phyloP scores from a whole-genome alignment of 2,113 vertebrate species.

The Muscicapa adusta region DNA sequence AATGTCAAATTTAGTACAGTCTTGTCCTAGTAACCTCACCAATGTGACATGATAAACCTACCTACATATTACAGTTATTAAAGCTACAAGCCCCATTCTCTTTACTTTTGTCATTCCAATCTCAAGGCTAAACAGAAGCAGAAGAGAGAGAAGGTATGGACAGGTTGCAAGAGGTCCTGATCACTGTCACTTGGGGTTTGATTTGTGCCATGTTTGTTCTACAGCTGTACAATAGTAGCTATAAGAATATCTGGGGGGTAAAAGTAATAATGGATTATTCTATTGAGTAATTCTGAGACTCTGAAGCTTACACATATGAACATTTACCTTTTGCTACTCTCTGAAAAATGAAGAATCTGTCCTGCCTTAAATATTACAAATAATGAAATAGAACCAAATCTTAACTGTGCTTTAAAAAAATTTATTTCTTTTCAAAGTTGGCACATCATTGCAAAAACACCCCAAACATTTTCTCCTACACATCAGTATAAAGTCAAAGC shows the following conservation, averaged over 20 bases:
- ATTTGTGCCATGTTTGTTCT: background rate
- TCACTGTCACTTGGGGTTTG: background rate
- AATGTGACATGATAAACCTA: background rate
- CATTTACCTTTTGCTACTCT: background rate
- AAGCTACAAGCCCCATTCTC: background rate
- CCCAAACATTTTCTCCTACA: background rate
- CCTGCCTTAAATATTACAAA: background rate
- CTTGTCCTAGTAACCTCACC: background rate
- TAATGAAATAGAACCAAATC: background rate
- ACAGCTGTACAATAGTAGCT: background rate
- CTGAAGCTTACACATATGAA: fast-evolving
- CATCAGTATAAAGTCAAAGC: background rate
- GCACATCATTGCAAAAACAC: background rate
- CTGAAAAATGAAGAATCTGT: background rate
- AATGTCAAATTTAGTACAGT: background rate
- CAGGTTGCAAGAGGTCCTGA: background rate
- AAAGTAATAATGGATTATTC: background rate
- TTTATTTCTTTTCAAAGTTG: background rate
- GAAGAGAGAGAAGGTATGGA: background rate
- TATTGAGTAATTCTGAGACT: background rate
- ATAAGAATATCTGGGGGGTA: background rate
- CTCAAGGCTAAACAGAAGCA: background rate
- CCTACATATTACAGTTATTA: background rate
- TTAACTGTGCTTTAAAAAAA: background rate
- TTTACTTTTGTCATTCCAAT: background rate